Evolutionary conservation across 1,140 invertebrate genomes (phyloP).

Genomic region (Apis florea): DNA sequence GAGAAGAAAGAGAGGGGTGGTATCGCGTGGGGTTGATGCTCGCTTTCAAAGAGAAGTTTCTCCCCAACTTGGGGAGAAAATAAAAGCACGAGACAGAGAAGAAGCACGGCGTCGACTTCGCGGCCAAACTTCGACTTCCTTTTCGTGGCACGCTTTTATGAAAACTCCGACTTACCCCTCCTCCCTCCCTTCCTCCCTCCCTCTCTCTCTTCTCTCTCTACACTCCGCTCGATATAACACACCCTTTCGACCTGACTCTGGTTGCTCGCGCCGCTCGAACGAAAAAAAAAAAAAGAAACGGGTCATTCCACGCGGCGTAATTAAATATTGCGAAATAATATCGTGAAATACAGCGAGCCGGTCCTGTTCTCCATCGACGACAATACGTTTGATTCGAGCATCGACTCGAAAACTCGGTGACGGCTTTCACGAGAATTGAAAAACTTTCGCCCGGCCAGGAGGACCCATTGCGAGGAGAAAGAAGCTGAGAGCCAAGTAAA

Average conservation of each 20-base stretch:
- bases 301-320: slow-evolving; percentile 21
- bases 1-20: not conserved
- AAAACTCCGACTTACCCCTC: slow-evolving; percentile 14
- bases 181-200: no score
- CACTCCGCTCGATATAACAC: slow-evolving; percentile 10
- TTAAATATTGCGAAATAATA: slow-evolving; percentile 27
- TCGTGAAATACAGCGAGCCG: no score
- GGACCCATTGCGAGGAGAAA: not conserved
- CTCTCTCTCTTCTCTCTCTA: no score
- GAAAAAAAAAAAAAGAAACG: not conserved
- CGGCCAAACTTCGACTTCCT: slow-evolving; percentile 51
- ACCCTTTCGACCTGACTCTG: not conserved
- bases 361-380: not conserved
- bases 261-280: no score
- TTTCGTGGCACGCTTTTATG: slow-evolving; percentile 30
- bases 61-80: slow-evolving; percentile 46
- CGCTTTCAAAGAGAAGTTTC: slow-evolving; percentile 55
- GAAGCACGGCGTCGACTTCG: slow-evolving; percentile 51
- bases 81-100: slow-evolving; percentile 44
- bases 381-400: slow-evolving; percentile 23
- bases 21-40: not conserved
- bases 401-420: not conserved
- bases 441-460: slow-evolving; percentile 15
- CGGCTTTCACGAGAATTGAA: slow-evolving; percentile 30
- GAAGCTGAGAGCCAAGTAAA: not conserved